Base-by-base conservation (phyloP, 1,140 invertebrate species). In the Sycophila sp. region DNA sequence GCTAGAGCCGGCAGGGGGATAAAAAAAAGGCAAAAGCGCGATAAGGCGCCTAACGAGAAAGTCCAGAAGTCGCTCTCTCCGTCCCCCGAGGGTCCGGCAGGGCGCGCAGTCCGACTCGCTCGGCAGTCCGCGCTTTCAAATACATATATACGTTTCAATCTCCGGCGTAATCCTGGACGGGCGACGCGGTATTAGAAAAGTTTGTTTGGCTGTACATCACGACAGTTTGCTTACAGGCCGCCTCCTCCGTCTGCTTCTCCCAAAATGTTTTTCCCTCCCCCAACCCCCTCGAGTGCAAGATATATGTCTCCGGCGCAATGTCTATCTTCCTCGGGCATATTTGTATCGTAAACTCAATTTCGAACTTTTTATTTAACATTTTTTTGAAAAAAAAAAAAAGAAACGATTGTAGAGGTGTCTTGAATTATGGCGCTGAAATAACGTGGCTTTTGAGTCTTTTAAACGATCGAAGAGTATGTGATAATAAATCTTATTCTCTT, bases 121-220 rank as follows among this genome's bases (percentile, higher is more conserved):
- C 49, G 62, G 32, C 62, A 69, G 69, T 69, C n/a, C 73, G 69
- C 67, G 72, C 77, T 74, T 74, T 69, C 80, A 82, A 81, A 81
- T 83, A 84, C 76, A 77, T 75, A 80, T 80, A 79, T 85, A 83
- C 77, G 78, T 83, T 83, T 81, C 80, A 81, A 84, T 85, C 78
- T 80, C 69, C 71, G 53, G 66, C 70, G 81, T 83, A 84, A 84
- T 83, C 81, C 81, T 30, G 72, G 73, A 78, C 73, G 73, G 79
- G 71, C 77, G 73, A 34, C 38, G 78, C 76, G 80, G 81, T 85
- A 85, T 85, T 85, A 85, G 81, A 83, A 85, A 85, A 85, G 82
- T 85, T 85, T 83, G 79, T 78, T 78, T 76, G 75, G 72, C 73
- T 79, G 75, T 84, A 83, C 77, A 79, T 83, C 78, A 78, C 72